phyloP scores from a whole-genome alignment of 2,888 invertebrate genomes.

The Sarcophaga subvicina region DNA sequence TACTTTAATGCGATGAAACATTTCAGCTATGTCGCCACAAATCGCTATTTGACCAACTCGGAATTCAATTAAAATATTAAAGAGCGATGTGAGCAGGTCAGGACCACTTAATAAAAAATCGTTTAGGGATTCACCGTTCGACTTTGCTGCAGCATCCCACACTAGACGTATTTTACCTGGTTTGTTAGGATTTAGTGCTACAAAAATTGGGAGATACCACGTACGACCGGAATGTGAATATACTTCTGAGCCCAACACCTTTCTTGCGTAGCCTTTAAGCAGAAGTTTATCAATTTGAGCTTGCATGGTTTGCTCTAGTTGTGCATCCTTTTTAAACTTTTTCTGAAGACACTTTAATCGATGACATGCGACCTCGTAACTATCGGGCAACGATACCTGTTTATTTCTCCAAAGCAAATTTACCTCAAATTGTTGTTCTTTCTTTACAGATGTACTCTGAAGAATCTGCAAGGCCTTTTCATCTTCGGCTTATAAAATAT shows the following conservation, averaged over 20 bases:
- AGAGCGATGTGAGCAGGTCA: constrained; percentile 11
- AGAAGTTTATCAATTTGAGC: constrained; percentile 55
- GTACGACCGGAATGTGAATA: constrained; percentile 27
- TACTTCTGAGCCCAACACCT: constrained; percentile 25
- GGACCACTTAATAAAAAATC: constrained; percentile 36
- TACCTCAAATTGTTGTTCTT: constrained; percentile 38
- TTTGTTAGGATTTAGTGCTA: constrained; percentile 35
- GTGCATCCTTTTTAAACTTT: constrained; percentile 53
- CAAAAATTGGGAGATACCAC: constrained; percentile 42
- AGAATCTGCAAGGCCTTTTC: constrained; percentile 58
- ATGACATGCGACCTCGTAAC: constrained; percentile 48
- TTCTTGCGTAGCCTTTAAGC: constrained; percentile 25
- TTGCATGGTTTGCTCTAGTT: constrained; percentile 53
- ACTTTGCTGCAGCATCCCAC: constrained; percentile 45
- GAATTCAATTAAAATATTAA: no score
- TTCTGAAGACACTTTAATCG: constrained; percentile 60
- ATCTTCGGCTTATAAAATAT: constrained; percentile 58
- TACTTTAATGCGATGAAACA: constrained; percentile 49
- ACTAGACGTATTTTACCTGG: constrained; percentile 35
- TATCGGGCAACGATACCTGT: constrained; percentile 41
- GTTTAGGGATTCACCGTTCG: constrained; percentile 24
- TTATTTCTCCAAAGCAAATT: constrained; percentile 56
- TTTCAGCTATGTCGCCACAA: constrained; percentile 49
- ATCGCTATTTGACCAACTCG: constrained; percentile 1
- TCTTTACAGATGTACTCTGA: constrained; percentile 35